These are phyloP conservation scores for Orthonyx spaldingii DNA, from an alignment of 2,113 vertebrate genomes.

Conservation along the genomic window DNA sequence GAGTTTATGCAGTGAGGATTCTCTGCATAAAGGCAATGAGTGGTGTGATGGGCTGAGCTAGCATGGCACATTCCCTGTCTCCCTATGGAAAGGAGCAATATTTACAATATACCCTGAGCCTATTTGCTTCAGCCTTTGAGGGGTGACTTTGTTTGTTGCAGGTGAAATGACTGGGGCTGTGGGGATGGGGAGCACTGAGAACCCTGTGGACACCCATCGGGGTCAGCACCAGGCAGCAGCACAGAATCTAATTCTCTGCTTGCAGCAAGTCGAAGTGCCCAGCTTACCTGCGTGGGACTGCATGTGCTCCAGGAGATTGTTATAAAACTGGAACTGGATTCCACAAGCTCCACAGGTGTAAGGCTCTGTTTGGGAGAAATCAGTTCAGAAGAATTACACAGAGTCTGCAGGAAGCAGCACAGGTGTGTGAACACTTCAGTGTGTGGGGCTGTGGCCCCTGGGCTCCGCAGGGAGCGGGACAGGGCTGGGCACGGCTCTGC, in stretches of 20 bases:
- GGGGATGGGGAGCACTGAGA: slow-evolving; percentile 3
- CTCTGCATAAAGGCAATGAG: not conserved
- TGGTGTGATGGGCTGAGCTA: not conserved
- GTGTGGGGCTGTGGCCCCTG: not conserved
- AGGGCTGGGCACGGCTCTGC: not conserved
- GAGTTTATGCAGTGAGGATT: not conserved
- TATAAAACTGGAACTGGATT: slow-evolving; percentile 99
- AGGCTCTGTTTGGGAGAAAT: slow-evolving; percentile 87
- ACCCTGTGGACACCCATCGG: not conserved
- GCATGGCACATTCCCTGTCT: not conserved
- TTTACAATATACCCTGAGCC: not conserved
- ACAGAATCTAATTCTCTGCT: slow-evolving; percentile 17
- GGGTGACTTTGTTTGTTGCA: not conserved
- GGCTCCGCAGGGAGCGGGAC: not conserved
- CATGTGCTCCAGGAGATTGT: slow-evolving; percentile 99
- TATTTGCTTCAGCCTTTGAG: not conserved
- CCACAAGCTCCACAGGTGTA: slow-evolving; percentile 98
- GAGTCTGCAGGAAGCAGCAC: slow-evolving; percentile 34
- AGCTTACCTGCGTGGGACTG: slow-evolving; percentile 95
- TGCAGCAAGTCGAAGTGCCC: not conserved
- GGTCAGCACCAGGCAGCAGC: slow-evolving; percentile 26
- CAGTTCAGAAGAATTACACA: slow-evolving; percentile 58
- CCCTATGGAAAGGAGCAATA: not conserved
- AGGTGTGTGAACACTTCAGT: slow-evolving; percentile 40
- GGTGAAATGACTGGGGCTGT: slow-evolving; percentile 9